A percentile compares a stretch with the other conserved stretches of the same genome.
Evolutionary conservation across 2,113 vertebrate species (phyloP).

Genomic region (Lichenostomus cassidix): DNA sequence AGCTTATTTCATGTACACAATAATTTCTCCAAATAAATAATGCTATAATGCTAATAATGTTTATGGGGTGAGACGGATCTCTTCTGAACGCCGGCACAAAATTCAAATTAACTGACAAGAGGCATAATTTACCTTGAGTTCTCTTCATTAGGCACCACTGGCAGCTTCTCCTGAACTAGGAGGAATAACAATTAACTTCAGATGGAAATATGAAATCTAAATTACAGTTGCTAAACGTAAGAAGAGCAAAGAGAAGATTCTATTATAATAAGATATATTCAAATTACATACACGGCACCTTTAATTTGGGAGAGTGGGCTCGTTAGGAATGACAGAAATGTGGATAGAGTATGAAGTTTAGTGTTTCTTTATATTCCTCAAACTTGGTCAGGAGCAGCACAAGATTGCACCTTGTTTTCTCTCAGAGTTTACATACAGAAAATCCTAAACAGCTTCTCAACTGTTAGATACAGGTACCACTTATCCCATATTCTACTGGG

Average conservation of each 20-base stretch:
- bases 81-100: neutral
- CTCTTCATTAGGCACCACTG: conserved; percentile 24
- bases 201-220: conserved; percentile 40
- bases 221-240: conserved; percentile 35
- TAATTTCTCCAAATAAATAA: neutral
- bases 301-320: neutral
- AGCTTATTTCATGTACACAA: neutral
- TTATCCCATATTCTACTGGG: too few species aligned
- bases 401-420: neutral
- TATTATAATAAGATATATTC: conserved; percentile 18
- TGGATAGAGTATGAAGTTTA: neutral
- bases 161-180: conserved; percentile 15
- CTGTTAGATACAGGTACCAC: neutral
- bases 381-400: neutral
- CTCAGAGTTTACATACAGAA: neutral
- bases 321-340: neutral
- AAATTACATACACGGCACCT: neutral
- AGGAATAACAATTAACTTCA: conserved; percentile 49
- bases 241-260: neutral
- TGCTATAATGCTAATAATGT: neutral
- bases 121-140: conserved; percentile 6
- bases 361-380: neutral
- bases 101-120: conserved; percentile 16
- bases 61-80: neutral
- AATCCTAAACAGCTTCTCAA: neutral